phyloP scores from a whole-genome alignment of 2,888 invertebrate genomes.

The Melinopterus prodromus region DNA sequence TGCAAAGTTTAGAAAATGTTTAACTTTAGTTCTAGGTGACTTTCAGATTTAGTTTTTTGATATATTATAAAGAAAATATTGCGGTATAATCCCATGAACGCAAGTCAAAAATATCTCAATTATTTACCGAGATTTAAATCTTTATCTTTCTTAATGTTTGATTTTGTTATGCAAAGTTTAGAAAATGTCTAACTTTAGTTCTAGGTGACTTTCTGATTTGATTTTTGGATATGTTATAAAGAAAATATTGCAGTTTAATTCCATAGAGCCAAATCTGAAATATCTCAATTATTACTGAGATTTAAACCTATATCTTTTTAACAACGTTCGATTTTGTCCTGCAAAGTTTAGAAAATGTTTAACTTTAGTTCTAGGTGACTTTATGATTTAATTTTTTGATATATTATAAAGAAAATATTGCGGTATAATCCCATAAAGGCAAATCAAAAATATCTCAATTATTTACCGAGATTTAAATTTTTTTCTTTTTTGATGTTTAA shows the following conservation, averaged over 20 bases:
- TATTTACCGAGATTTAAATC: not conserved
- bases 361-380: not conserved
- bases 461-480: not conserved
- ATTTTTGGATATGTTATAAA: not conserved
- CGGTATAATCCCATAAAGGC: not conserved
- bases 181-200: not conserved
- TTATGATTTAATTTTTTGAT: not conserved
- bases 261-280: not conserved
- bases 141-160: not conserved
- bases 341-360: not conserved
- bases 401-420: not conserved
- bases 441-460: not conserved
- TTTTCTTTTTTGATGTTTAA: not conserved
- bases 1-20: not conserved
- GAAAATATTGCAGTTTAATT: not conserved
- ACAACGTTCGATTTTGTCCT: not conserved
- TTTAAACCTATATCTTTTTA: not conserved
- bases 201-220: not conserved
- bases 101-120: not conserved
- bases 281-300: not conserved
- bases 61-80: not conserved
- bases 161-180: not conserved
- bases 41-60: not conserved
- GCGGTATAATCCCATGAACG: not conserved
- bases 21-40: not conserved